Conservation (phyloP, 2,888 invertebrate genomes). For the Cryptocephalus primarius region DNA sequence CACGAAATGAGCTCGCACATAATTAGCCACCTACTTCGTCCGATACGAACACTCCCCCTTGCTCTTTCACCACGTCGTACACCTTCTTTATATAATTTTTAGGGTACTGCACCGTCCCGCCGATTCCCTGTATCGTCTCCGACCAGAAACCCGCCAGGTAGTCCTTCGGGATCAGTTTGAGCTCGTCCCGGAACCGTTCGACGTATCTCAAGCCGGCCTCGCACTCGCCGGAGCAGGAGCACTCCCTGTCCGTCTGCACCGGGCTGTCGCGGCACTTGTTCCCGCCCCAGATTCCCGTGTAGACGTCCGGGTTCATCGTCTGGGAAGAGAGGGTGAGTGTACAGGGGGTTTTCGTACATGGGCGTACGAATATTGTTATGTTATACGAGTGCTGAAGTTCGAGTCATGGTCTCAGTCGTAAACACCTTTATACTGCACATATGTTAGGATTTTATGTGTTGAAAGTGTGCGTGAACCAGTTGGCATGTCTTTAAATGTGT, state of each 20-base stretch:
- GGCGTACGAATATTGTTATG: background rate
- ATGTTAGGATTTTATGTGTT: too few species aligned
- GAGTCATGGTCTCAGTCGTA: too few species aligned
- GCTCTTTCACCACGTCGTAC: slow-evolving; percentile 61
- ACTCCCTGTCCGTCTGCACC: slow-evolving; percentile 57
- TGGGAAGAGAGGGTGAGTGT: too few species aligned
- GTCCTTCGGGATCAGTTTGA: slow-evolving; percentile 64
- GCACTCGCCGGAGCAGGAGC: slow-evolving; percentile 56
- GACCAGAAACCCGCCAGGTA: slow-evolving; percentile 83
- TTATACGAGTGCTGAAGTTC: too few species aligned
- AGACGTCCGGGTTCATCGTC: slow-evolving; percentile 88
- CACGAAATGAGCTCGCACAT: background rate
- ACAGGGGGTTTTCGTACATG: too few species aligned
- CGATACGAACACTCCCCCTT: slow-evolving; percentile 81
- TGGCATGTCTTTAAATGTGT: too few species aligned
- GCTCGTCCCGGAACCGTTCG: slow-evolving; percentile 67
- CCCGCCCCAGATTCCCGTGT: slow-evolving; percentile 85
- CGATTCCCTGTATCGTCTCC: slow-evolving; percentile 94
- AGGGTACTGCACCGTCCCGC: slow-evolving; percentile 88
- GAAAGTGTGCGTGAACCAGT: too few species aligned
- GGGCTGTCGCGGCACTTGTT: slow-evolving; percentile 78
- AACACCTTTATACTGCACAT: too few species aligned
- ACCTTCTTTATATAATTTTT: slow-evolving; percentile 76
- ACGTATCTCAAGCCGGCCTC: slow-evolving; percentile 69
- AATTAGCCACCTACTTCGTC: slow-evolving; percentile 57